Evolutionary conservation across 2,113 vertebrate species (phyloP).

Genomic region (Pelvicachromis taeniatus): DNA sequence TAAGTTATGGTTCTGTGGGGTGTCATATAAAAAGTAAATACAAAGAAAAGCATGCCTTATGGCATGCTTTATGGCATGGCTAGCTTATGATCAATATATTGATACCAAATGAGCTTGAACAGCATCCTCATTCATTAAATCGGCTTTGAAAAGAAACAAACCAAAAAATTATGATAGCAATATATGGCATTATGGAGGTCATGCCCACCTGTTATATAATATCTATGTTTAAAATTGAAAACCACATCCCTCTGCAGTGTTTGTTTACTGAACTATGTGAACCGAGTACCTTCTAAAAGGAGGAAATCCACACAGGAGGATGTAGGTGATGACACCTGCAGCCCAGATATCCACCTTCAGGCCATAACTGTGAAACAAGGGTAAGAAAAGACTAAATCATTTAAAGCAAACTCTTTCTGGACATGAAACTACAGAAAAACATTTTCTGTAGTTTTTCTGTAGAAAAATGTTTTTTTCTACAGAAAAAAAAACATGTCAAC

Average conservation of each 20-base stretch:
- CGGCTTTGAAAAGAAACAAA: background rate
- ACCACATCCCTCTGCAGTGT: background rate
- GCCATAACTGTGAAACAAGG: constrained; percentile 80
- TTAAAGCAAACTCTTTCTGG: background rate
- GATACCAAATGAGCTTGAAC: background rate
- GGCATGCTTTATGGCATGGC: background rate
- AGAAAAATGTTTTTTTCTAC: no score
- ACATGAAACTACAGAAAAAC: background rate
- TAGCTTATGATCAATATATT: background rate
- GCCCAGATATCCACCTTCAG: constrained; percentile 98
- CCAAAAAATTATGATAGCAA: background rate
- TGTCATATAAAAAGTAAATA: background rate
- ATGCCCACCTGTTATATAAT: background rate
- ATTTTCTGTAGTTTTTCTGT: no score
- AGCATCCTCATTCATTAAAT: background rate
- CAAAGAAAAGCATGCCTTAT: background rate
- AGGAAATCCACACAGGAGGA: constrained; percentile 94
- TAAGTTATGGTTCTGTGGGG: background rate
- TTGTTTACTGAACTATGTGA: background rate
- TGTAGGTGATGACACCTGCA: constrained; percentile 96
- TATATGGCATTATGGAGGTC: background rate
- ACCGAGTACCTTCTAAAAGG: constrained; percentile 88
- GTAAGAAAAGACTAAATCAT: background rate
- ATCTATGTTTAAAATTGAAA: background rate
- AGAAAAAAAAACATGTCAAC: no score